Base-by-base conservation (phyloP, 2,797 vertebrate genomes). In the Rallus crepitans region DNA sequence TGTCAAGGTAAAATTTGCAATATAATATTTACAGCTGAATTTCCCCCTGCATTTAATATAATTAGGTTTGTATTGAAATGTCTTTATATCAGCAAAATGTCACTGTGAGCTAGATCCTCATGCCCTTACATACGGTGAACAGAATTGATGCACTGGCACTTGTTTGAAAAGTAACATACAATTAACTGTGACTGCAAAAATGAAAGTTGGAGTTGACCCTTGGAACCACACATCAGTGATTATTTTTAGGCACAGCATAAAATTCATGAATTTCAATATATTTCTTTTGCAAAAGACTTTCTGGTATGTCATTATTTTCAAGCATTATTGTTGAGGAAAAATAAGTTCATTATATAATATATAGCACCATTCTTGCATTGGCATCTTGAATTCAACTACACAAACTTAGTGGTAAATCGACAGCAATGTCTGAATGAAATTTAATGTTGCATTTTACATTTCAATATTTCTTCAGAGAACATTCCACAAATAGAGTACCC, bases 381-480 rank as follows among this genome's bases (percentile, higher is more conserved):
- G 9, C 75, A 69, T 66, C 76, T 93, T 45, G 57, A 95, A 77
- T 96, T 86, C 40, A 91, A 7, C 18, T 77, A 73, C 45, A 87
- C 30, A 89, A 92, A 94, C 73, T 90, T 76, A 89, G 73, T 78
- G n/a, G 63, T 25, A 20, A 27, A 55, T 60, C 4, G 7, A 76
- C 87, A 91, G 20, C 5, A 80, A 45, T 57, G 3, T 78, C 66
- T 91, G 82, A 95, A 95, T 69, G 94, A 50, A 87, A 79, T 80
- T 63, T 59, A 91, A 71, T 90, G 8, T 47, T 63, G 8, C 3
- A 28, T 89, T 89, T 56, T 35, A n/a, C 31, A 61, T 95, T 89
- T 96, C 85, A 78, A 6, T 35, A 69, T 42, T 92, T 95, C 60
- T 82, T 82, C 70, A 94, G 64, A 94, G 15, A 45, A n/a, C 33